Conservation (phyloP, 2,797 vertebrate species). For the Kryptolebias ocellatus region DNA sequence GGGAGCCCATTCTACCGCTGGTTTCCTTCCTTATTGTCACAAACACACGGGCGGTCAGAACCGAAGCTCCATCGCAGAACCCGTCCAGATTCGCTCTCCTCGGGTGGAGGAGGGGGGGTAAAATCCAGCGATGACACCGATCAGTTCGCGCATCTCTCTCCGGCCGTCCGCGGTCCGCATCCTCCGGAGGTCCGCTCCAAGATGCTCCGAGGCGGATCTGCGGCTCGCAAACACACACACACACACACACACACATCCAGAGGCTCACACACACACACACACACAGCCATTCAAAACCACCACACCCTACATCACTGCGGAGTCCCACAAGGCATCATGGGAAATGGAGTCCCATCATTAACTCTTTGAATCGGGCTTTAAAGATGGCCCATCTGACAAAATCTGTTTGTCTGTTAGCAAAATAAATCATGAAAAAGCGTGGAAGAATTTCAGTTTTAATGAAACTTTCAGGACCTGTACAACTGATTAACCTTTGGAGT, state of each 20-base stretch:
- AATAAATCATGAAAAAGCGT: too few species aligned
- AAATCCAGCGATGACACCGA: constrained; percentile 27
- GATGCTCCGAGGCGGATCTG: constrained; percentile 62
- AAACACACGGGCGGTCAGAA: constrained; percentile 42
- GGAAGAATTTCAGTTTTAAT: too few species aligned
- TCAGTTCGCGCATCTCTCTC: constrained; percentile 3
- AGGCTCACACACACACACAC: constrained; percentile 15
- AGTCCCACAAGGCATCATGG: constrained; percentile 65
- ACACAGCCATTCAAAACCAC: constrained; percentile 60
- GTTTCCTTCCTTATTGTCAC: constrained; percentile 51
- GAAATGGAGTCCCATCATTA: constrained; percentile 64
- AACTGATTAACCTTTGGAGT: too few species aligned
- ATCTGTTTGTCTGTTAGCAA: too few species aligned
- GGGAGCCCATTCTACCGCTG: constrained; percentile 11
- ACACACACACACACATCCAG: constrained; percentile 35
- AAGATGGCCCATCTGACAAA: too few species aligned
- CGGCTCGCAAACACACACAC: constrained; percentile 32
- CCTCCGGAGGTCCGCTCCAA: constrained; percentile 41
- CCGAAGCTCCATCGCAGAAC: constrained; percentile 63
- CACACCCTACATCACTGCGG: constrained; percentile 82
- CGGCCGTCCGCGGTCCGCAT: constrained; percentile 49
- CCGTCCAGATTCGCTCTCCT: constrained; percentile 36
- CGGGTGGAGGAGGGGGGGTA: background rate
- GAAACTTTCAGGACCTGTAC: too few species aligned
- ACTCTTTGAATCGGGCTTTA: background rate